A percentile compares a stretch with the other conserved stretches of the same genome.
phyloP scores from a whole-genome alignment of 2,113 vertebrate genomes.

The mouse (Mus musculus) region DNA sequence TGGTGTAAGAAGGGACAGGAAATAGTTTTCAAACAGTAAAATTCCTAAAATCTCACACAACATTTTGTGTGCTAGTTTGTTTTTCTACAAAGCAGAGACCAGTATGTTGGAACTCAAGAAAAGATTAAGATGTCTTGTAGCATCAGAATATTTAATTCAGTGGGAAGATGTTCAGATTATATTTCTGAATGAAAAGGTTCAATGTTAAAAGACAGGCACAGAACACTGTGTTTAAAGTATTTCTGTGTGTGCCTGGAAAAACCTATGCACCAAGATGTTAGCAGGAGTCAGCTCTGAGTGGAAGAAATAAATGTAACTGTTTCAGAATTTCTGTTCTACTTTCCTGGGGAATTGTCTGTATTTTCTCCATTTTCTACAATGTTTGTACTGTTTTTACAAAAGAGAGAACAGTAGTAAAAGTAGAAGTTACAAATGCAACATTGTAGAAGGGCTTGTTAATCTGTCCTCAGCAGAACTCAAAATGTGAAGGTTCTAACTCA shows the following conservation, averaged over 20 bases:
- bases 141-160: slow-evolving; percentile 15
- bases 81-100: background rate
- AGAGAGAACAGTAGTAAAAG: slow-evolving; percentile 19
- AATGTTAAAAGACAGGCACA: background rate
- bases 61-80: background rate
- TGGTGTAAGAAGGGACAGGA: background rate
- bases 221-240: background rate
- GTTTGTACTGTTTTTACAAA: background rate
- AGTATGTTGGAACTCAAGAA: background rate
- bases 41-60: background rate
- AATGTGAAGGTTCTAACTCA: background rate
- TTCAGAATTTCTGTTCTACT: background rate
- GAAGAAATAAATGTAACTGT: background rate
- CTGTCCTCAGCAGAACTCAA: background rate
- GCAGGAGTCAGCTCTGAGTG: background rate
- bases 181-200: slow-evolving; percentile 13
- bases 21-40: slow-evolving; percentile 31
- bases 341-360: background rate
- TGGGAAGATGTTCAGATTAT: background rate
- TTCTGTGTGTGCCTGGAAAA: background rate
- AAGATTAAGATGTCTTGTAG: background rate
- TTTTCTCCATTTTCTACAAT: background rate
- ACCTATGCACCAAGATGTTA: background rate
- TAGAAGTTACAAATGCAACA: background rate
- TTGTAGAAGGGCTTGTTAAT: background rate